These are phyloP conservation scores for Calypte anna DNA, from an alignment of 2,113 vertebrate genomes.

Conservation along the genomic window DNA sequence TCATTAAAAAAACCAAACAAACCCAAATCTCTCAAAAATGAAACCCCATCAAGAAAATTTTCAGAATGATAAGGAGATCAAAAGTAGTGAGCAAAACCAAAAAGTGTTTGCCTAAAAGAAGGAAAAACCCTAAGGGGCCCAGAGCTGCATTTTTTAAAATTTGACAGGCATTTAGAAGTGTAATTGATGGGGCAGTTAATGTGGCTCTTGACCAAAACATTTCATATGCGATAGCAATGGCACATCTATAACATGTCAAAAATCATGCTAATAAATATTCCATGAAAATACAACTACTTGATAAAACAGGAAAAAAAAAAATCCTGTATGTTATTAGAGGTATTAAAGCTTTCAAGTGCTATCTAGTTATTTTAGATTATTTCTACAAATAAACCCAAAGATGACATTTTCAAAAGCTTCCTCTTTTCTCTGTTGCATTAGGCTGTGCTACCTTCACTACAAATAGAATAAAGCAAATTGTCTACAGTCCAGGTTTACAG, in stretches of 20 bases:
- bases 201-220: slow-evolving; percentile 57
- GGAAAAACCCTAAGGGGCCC: slow-evolving; percentile 35
- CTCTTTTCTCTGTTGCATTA: not conserved
- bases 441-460: not conserved
- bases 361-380: not conserved
- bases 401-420: not conserved
- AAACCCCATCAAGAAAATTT: slow-evolving; percentile 6
- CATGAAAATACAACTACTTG: not conserved
- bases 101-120: slow-evolving; percentile 35
- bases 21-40: fast-evolving
- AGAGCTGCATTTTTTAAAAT: slow-evolving; percentile 38
- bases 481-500: slow-evolving; percentile 2
- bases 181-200: slow-evolving; percentile 71
- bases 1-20: not conserved
- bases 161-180: slow-evolving; percentile 66
- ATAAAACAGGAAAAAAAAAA: not conserved
- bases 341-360: not conserved
- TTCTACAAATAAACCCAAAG: not conserved
- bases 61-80: slow-evolving; percentile 40
- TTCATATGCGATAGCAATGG: slow-evolving; percentile 25
- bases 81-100: slow-evolving; percentile 35
- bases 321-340: not conserved
- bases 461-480: not conserved
- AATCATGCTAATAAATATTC: not conserved
- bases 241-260: slow-evolving; percentile 29